Evolutionary conservation across 2,888 invertebrate genomes (phyloP).

Genomic region (Clunio marinus): DNA sequence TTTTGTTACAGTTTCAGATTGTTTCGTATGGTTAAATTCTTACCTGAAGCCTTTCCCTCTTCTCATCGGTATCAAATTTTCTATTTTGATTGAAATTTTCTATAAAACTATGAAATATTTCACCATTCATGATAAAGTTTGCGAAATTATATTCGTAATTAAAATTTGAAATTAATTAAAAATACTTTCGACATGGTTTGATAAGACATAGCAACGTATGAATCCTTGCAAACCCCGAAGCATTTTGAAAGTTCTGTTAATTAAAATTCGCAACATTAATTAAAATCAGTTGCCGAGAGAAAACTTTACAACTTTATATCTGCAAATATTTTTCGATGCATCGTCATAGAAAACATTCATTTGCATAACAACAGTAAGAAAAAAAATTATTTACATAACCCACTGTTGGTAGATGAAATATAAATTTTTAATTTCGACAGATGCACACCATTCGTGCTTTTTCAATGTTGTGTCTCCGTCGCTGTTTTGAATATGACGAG

Average conservation of each 20-base stretch:
- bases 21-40: no score
- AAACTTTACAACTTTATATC: background rate
- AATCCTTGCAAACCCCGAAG: background rate
- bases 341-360: background rate
- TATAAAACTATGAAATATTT: no score
- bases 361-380: background rate
- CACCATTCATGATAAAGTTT: no score
- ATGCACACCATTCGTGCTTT: slow-evolving; percentile 6
- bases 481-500: no score
- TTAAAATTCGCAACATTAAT: background rate
- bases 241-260: background rate
- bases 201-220: background rate
- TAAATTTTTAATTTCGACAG: slow-evolving; percentile 22
- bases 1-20: background rate
- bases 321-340: background rate
- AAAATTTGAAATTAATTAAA: background rate
- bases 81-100: background rate
- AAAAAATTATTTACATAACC: background rate
- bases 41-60: slow-evolving; percentile 5
- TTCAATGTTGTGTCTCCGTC: no score
- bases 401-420: background rate
- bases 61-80: background rate
- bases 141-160: background rate
- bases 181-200: background rate
- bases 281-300: slow-evolving; percentile 1